phyloP scores from a whole-genome alignment of 1,140 invertebrate species.

The Physella acuta region DNA sequence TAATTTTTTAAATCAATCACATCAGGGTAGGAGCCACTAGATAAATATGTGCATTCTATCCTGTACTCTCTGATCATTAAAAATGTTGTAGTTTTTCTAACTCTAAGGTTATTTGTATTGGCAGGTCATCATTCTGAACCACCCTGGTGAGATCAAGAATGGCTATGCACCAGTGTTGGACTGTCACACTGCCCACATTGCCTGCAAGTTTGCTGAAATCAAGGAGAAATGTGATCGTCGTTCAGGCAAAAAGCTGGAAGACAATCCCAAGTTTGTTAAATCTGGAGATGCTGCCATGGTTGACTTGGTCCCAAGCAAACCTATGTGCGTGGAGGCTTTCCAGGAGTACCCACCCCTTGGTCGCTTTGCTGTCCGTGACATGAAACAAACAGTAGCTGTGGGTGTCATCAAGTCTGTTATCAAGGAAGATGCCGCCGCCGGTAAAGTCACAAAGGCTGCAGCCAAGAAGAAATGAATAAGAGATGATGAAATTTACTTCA shows the following conservation, averaged over 20 bases:
- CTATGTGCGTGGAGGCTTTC: constrained; percentile 97
- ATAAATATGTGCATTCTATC: too few species aligned
- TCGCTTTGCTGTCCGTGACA: constrained; percentile 97
- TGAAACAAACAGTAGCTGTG: constrained; percentile 98
- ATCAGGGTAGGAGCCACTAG: too few species aligned
- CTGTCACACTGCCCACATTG: constrained; percentile 98
- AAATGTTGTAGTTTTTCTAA: too few species aligned
- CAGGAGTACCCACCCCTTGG: constrained; percentile 96
- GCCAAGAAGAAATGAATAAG: constrained; percentile 66
- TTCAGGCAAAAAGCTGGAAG: constrained; percentile 73
- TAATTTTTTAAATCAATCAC: too few species aligned
- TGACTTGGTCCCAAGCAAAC: constrained; percentile 87
- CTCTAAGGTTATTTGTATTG: constrained; percentile 28
- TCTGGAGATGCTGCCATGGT: constrained; percentile 92
- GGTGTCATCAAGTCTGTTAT: constrained; percentile 83
- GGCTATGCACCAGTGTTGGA: constrained; percentile 97
- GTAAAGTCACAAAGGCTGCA: constrained; percentile 96
- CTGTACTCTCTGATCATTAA: too few species aligned
- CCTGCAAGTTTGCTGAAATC: constrained; percentile 97
- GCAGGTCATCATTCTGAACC: constrained; percentile 94
- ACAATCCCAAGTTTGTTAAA: constrained; percentile 76
- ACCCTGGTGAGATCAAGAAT: constrained; percentile 94
- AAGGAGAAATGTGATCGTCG: constrained; percentile 97
- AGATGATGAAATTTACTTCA: constrained; percentile 21
- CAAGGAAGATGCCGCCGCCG: constrained; percentile 74